These are phyloP conservation scores for Dorcus parallelipipedus DNA, from an alignment of 2,888 invertebrate species.

Conservation along the genomic window DNA sequence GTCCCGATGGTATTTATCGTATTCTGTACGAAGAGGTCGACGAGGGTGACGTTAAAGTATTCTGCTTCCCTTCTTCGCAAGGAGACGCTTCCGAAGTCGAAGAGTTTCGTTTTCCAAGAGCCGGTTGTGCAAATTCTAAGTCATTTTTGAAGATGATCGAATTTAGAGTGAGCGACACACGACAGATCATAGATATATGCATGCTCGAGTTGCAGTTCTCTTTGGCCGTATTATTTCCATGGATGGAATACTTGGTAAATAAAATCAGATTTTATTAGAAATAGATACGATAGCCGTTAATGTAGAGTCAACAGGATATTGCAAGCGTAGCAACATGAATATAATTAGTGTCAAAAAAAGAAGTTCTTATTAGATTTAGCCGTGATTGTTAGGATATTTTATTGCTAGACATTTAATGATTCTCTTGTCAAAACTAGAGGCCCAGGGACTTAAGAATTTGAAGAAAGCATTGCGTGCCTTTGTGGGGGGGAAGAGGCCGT, in stretches of 20 bases:
- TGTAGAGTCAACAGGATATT: no score
- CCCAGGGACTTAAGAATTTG: no score
- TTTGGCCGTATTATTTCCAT: constrained; percentile 78
- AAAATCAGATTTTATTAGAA: background rate
- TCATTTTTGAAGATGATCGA: constrained; percentile 84
- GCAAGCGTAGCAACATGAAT: no score
- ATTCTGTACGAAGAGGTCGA: constrained; percentile 86
- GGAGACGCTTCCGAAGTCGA: constrained; percentile 65
- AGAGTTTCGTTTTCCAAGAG: constrained; percentile 84
- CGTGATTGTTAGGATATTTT: no score
- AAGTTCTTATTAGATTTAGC: no score
- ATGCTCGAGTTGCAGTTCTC: constrained; percentile 74
- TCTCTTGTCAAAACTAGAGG: no score
- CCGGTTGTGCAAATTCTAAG: constrained; percentile 86
- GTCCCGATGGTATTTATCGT: constrained; percentile 63
- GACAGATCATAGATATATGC: constrained; percentile 72
- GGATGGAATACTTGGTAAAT: constrained; percentile 88
- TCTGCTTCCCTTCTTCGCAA: constrained; percentile 82
- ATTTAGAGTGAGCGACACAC: constrained; percentile 62
- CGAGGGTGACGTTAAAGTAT: constrained; percentile 86
- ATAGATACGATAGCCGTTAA: no score
- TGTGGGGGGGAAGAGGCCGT: no score
- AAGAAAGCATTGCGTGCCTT: no score
- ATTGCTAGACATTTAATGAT: no score
- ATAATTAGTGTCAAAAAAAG: no score